A percentile compares a stretch with the other conserved stretches of the same genome.
These are phyloP conservation scores for Procavia capensis DNA, from an alignment of 2,113 vertebrate species.

Conservation along the genomic window DNA sequence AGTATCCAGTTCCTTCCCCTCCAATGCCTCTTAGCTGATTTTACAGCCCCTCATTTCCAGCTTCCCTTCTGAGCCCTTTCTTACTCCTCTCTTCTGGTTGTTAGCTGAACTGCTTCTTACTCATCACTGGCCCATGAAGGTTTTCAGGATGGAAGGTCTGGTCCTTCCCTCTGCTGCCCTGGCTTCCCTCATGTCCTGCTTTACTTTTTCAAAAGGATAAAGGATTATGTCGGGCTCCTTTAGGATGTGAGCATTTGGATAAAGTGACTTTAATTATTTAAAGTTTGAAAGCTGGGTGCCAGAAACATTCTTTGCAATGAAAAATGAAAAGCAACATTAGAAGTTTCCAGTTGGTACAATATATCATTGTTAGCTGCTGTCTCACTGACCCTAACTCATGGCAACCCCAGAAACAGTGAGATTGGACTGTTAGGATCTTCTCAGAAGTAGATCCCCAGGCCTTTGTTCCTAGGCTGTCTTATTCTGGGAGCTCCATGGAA, in stretches of 20 bases:
- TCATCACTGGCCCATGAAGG: neutral
- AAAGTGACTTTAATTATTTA: neutral
- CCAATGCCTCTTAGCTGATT: neutral
- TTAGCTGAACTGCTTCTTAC: neutral
- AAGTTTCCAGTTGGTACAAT: no score
- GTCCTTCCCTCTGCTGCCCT: neutral
- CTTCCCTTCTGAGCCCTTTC: neutral
- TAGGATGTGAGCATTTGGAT: neutral
- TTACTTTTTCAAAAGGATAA: neutral
- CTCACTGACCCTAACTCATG: no score
- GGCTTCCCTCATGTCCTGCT: neutral
- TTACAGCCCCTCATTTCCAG: neutral
- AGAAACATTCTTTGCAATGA: neutral
- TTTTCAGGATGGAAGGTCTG: neutral
- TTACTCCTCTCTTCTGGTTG: neutral
- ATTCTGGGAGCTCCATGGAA: no score
- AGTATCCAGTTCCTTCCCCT: neutral
- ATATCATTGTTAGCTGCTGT: no score
- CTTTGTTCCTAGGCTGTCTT: no score
- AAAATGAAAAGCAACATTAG: constrained; percentile 11
- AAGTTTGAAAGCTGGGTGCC: neutral
- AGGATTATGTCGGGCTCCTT: neutral
- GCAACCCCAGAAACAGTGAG: no score
- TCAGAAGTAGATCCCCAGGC: no score
- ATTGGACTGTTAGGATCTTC: no score